Evolutionary conservation across 2,888 invertebrate genomes (phyloP).

Genomic region (Stictocephala bisonia): DNA sequence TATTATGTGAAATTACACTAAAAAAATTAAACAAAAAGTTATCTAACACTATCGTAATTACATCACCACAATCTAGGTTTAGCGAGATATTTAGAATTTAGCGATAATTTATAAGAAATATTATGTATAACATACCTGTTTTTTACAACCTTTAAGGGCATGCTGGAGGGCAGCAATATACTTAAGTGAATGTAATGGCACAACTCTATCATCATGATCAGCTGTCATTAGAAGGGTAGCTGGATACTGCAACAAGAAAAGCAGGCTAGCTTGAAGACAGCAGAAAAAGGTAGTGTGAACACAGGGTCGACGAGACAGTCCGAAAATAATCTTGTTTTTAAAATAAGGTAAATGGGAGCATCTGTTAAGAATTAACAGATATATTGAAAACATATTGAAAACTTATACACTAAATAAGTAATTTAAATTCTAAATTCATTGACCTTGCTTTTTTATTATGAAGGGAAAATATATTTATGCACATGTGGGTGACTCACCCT

Average conservation of each 20-base stretch:
- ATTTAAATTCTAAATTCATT: no score
- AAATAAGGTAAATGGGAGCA: neutral
- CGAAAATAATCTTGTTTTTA: no score
- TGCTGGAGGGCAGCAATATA: conserved; percentile 92
- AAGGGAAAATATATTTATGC: no score
- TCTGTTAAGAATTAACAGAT: no score
- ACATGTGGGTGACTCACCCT: no score
- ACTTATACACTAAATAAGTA: no score
- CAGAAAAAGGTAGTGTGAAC: neutral
- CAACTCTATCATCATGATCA: conserved; percentile 98
- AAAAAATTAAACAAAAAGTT: no score
- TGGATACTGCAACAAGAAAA: conserved; percentile 77
- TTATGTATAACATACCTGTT: conserved; percentile 66
- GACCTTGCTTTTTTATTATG: no score
- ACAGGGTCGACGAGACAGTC: no score
- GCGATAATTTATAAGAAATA: neutral
- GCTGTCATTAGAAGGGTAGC: conserved; percentile 93
- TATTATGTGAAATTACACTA: no score
- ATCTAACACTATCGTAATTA: no score
- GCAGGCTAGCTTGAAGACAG: neutral
- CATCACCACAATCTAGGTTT: neutral
- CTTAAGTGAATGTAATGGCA: conserved; percentile 96
- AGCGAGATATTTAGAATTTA: neutral
- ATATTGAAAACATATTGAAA: no score
- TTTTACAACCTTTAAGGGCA: conserved; percentile 70